Evolutionary conservation across 2,888 invertebrate species (phyloP).

Genomic region (Cremastobaeus sp.): DNA sequence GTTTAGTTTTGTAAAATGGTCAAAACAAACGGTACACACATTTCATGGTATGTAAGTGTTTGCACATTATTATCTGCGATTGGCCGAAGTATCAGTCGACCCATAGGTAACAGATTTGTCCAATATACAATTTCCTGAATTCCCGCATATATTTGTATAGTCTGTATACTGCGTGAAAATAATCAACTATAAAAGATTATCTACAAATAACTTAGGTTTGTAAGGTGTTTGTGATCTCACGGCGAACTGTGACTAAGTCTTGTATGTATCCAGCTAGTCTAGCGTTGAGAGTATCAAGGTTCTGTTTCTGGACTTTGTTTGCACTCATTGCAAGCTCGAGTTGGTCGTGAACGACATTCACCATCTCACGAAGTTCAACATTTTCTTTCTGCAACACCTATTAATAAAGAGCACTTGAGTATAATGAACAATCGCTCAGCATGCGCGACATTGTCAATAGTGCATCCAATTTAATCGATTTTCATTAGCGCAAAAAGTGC

Average conservation of each 20-base stretch:
- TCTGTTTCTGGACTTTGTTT: slow-evolving; percentile 89
- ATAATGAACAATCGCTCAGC: no score
- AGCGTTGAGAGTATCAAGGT: slow-evolving; percentile 88
- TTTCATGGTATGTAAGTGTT: slow-evolving; percentile 39
- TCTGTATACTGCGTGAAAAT: slow-evolving; percentile 60
- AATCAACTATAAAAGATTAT: slow-evolving; percentile 68
- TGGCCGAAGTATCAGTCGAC: slow-evolving; percentile 33
- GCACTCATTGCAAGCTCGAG: slow-evolving; percentile 88
- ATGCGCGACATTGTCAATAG: no score
- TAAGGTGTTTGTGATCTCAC: slow-evolving; percentile 89
- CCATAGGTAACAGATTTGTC: slow-evolving; percentile 53
- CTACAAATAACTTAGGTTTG: slow-evolving; percentile 82
- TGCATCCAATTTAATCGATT: no score
- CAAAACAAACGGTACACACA: slow-evolving; percentile 18
- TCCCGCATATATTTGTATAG: slow-evolving; percentile 40
- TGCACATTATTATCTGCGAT: slow-evolving; percentile 45
- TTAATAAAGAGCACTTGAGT: slow-evolving; percentile 59
- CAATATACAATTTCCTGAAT: slow-evolving; percentile 57
- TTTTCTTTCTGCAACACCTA: slow-evolving; percentile 83
- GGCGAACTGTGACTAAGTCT: slow-evolving; percentile 89
- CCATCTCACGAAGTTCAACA: slow-evolving; percentile 83
- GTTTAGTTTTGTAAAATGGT: no score
- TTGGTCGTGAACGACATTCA: slow-evolving; percentile 88
- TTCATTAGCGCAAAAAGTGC: not conserved
- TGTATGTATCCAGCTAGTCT: slow-evolving; percentile 90